Percentiles rank a stretch among this genome's conserved stretches.
Conservation (phyloP, 2,888 invertebrate species). For the Palloptera scutellata region DNA sequence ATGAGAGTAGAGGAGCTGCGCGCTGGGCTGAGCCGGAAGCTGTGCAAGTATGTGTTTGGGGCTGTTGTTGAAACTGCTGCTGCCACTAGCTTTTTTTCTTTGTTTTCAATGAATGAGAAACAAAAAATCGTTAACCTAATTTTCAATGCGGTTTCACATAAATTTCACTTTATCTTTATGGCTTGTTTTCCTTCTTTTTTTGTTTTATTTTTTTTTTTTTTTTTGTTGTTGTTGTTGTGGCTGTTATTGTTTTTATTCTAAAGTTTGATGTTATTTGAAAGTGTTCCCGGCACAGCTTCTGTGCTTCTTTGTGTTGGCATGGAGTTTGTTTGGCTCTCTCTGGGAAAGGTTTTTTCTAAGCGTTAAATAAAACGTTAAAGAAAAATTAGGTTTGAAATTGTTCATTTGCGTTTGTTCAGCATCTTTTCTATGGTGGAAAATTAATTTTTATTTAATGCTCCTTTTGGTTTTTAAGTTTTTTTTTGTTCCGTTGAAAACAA, state of each 20-base stretch:
- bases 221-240: not conserved
- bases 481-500: not conserved
- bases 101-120: slow-evolving; percentile 9
- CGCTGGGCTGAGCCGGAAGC: too few relatives aligned
- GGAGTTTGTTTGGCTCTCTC: too few relatives aligned
- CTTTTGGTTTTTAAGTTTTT: slow-evolving; percentile 2
- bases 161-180: slow-evolving; percentile 41
- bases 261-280: not conserved
- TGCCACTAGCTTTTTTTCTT: not conserved
- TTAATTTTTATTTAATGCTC: slow-evolving; percentile 10
- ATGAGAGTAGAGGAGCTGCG: not conserved
- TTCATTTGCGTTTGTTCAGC: slow-evolving; percentile 12
- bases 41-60: too few relatives aligned
- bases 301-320: too few relatives aligned
- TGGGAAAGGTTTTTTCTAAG: not conserved
- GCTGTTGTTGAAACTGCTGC: not conserved
- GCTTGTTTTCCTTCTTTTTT: slow-evolving; percentile 32
- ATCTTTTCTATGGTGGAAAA: not conserved
- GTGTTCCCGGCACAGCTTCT: too few relatives aligned
- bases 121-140: slow-evolving; percentile 59
- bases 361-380: not conserved
- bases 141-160: slow-evolving; percentile 46
- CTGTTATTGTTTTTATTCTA: not conserved
- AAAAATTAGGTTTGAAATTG: not conserved
- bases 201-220: slow-evolving; percentile 6